Base-by-base conservation (phyloP, 1,140 invertebrate genomes). In the Drosophila baimaii region DNA sequence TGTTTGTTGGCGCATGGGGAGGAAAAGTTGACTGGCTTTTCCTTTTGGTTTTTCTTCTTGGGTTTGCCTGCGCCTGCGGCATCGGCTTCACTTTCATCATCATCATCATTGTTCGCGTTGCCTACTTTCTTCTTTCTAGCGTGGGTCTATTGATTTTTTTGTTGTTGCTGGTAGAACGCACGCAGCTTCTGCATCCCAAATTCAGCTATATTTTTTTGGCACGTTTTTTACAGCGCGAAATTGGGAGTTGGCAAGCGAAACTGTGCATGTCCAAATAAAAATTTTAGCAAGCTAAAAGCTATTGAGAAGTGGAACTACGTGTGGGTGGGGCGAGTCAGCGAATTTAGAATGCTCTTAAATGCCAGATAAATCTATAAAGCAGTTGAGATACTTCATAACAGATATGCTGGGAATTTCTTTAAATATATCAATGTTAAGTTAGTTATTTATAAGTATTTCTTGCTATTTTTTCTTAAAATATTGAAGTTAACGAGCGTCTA, bases 181-280 rank as follows among this genome's bases (percentile, higher is more conserved):
- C 25, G 15, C 39, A 27, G 15, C 7, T 27, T 2, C 10, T 58
- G 43, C 55, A 49, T 54, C 15, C 15, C 43, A 7, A 31, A 47
- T 77, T 47, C 41, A 21, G 43, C 13, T 39, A 46, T n/a, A n/a
- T n/a, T 69, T 78, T 80, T 77, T 70, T 74, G 65, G 57, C 76
- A 68, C 61, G 58, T 70, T 65, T 55, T 75, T 61, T 33, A 39
- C 37, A 31, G 43, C 21, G 41, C 31, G 3, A 41, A 35, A 35
- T 63, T 35, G 39, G 58, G 19, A 62, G 39, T 62, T 66, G 35
- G 65, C 79, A 70, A 31, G 73, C 69, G 41, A 69, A 86, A 86
- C 82, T 72, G 81, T 79, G 54, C 65, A 58, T 33, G 56, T 52
- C 49, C 41, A 79, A 64, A 86, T 79, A 79, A 62, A 79, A 83